These are phyloP conservation scores for Trinorchestia longiramus DNA, from an alignment of 1,140 invertebrate species.

Conservation along the genomic window DNA sequence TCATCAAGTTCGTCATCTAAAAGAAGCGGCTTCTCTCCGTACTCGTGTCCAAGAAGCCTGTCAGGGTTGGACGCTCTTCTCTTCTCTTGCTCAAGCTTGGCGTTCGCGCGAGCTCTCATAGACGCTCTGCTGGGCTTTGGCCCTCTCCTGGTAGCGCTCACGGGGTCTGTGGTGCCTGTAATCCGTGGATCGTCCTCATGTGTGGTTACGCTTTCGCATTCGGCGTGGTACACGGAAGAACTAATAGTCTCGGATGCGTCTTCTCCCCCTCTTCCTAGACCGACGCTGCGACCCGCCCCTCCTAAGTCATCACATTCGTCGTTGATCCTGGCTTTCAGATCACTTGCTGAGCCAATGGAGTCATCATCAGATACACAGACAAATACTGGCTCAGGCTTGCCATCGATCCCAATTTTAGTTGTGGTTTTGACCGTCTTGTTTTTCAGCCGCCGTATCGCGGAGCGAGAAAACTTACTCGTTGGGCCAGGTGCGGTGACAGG, in stretches of 20 bases:
- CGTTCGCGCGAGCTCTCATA: constrained; percentile 66
- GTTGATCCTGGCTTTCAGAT: constrained; percentile 75
- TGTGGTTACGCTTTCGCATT: constrained; percentile 79
- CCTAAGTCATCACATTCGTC: constrained; percentile 73
- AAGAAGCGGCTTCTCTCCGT: constrained; percentile 82
- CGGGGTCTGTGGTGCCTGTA: constrained; percentile 57
- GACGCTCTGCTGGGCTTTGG: constrained; percentile 64
- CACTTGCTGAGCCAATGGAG: constrained; percentile 82
- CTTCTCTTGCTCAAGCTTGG: constrained; percentile 70
- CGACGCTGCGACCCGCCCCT: constrained; percentile 54
- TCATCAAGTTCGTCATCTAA: constrained; percentile 82
- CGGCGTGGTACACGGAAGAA: constrained; percentile 80
- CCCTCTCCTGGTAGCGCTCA: constrained; percentile 33
- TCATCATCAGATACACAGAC: constrained; percentile 74
- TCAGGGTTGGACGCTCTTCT: constrained; percentile 67
- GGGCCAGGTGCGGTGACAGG: constrained; percentile 69
- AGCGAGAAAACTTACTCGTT: neutral
- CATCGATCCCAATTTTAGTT: constrained; percentile 60
- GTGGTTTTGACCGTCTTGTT: constrained; percentile 74
- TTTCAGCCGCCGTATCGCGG: constrained; percentile 15
- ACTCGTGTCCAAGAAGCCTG: constrained; percentile 80
- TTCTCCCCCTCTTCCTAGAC: constrained; percentile 69
- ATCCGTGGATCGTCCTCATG: constrained; percentile 74
- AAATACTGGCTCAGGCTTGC: constrained; percentile 68
- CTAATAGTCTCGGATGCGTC: constrained; percentile 79